Conservation (phyloP, 2,888 invertebrate species). For the Pandemis cinnamomeana region DNA sequence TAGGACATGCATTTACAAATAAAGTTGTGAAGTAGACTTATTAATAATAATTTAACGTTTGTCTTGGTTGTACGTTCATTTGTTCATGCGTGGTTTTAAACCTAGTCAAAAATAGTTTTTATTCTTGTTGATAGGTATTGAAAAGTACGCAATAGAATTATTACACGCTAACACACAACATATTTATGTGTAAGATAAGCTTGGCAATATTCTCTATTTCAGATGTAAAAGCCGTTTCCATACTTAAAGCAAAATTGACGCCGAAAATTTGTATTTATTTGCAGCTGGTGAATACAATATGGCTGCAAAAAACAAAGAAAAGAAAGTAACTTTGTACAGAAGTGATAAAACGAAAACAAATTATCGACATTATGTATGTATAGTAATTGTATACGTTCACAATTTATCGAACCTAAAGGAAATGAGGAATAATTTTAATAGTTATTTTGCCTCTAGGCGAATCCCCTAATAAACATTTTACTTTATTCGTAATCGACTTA, state of each 20-base stretch:
- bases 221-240: too few species aligned
- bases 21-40: background rate
- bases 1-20: background rate
- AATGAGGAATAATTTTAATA: background rate
- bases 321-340: too few species aligned
- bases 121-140: too few species aligned
- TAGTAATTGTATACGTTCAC: background rate
- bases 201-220: background rate
- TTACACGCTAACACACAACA: too few species aligned
- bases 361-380: too few species aligned
- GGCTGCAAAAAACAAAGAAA: too few species aligned
- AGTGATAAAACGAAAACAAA: too few species aligned
- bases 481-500: background rate
- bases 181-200: background rate
- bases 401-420: background rate
- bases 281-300: too few species aligned
- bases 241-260: too few species aligned
- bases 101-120: too few species aligned
- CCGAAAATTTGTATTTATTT: too few species aligned
- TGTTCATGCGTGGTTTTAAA: background rate
- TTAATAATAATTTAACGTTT: background rate
- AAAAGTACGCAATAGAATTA: too few species aligned
- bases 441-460: background rate
- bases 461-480: background rate
- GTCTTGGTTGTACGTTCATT: background rate